A percentile compares a stretch with the other conserved stretches of the same genome.
These are phyloP conservation scores for Propithecus coquereli DNA, from an alignment of 2,113 vertebrate species.

Conservation along the genomic window DNA sequence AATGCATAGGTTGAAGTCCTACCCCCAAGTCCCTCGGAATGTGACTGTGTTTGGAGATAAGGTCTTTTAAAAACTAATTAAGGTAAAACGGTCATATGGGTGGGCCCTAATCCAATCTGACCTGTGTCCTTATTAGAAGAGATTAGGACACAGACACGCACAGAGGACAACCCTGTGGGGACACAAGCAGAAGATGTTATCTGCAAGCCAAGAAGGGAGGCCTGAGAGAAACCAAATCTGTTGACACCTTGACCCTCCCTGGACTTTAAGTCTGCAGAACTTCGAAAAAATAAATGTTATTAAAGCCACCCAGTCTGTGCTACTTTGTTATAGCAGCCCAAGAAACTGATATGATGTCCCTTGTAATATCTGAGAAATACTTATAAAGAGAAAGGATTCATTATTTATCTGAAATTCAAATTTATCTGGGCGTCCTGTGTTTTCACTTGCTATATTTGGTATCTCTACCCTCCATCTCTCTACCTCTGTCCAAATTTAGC, in stretches of 20 bases:
- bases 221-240: background rate
- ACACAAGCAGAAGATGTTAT: background rate
- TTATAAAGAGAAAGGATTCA: background rate
- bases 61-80: background rate
- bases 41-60: background rate
- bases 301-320: no score
- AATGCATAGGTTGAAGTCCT: background rate
- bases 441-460: background rate
- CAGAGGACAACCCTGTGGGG: fast-evolving
- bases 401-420: background rate
- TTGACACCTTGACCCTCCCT: background rate
- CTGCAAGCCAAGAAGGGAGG: background rate
- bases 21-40: background rate
- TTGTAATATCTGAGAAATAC: background rate
- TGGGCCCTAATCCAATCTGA: background rate
- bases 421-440: no score
- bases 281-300: background rate
- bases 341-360: no score
- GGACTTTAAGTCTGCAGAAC: no score
- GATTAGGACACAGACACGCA: background rate
- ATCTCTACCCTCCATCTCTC: background rate
- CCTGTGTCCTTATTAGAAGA: background rate
- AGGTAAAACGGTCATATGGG: background rate
- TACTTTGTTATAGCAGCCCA: no score
- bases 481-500: background rate